Percentiles rank a stretch among this genome's conserved stretches.
phyloP scores from a whole-genome alignment of 2,113 vertebrate species.

The human region DNA sequence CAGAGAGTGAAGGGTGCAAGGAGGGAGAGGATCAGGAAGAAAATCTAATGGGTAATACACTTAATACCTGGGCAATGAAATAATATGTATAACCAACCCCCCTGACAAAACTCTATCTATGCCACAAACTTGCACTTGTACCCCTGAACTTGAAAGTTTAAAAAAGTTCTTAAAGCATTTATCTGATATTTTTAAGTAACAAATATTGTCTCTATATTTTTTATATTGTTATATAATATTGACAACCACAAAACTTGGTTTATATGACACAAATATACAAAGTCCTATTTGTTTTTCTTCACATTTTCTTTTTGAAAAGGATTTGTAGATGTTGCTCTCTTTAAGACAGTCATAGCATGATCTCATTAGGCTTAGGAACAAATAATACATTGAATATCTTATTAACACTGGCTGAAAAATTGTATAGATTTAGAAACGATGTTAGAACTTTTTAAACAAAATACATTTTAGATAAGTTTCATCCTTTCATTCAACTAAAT shows the following conservation, averaged over 20 bases:
- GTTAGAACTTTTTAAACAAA: not conserved
- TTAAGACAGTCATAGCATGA: not conserved
- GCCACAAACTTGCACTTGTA: too few relatives aligned
- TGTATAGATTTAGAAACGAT: not conserved
- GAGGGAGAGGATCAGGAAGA: too few relatives aligned
- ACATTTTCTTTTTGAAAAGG: not conserved
- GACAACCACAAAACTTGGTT: not conserved
- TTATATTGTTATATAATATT: not conserved
- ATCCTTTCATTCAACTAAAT: not conserved
- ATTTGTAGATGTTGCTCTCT: not conserved
- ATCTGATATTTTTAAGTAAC: not conserved
- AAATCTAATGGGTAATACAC: too few relatives aligned
- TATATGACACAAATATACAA: not conserved
- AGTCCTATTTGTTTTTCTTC: not conserved
- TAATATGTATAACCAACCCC: too few relatives aligned
- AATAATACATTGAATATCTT: not conserved
- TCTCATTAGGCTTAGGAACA: not conserved
- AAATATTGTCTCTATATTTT: not conserved
- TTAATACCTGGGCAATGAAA: too few relatives aligned
- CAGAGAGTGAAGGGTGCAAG: too few relatives aligned
- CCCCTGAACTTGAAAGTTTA: too few relatives aligned
- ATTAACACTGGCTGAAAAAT: not conserved
- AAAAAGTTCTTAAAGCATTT: not conserved
- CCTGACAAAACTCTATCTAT: too few relatives aligned
- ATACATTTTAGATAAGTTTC: not conserved